Conservation (phyloP, 2,888 invertebrate genomes). For the Chesias legatella region DNA sequence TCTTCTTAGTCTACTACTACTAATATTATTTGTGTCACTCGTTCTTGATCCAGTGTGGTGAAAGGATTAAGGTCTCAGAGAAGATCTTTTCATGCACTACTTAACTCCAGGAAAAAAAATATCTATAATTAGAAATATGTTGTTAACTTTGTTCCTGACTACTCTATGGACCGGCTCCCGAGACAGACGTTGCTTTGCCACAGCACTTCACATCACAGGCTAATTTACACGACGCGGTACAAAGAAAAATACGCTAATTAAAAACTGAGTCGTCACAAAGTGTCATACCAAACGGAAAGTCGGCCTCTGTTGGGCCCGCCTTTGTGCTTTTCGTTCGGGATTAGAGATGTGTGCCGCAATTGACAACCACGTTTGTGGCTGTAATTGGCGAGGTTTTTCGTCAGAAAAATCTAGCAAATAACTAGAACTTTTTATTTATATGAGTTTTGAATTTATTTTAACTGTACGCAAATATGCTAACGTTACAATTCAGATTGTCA, state of each 20-base stretch:
- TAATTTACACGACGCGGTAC: constrained; percentile 68
- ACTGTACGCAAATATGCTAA: too few relatives aligned
- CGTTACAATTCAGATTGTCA: too few relatives aligned
- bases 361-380: constrained; percentile 13
- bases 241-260: constrained; percentile 78
- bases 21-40: too few relatives aligned
- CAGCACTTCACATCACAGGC: constrained; percentile 64
- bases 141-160: too few relatives aligned
- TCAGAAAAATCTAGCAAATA: neutral
- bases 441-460: too few relatives aligned
- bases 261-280: constrained; percentile 74
- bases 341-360: constrained; percentile 22
- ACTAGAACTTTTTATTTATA: too few relatives aligned
- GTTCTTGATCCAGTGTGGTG: too few relatives aligned
- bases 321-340: constrained; percentile 42
- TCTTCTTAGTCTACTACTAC: too few relatives aligned
- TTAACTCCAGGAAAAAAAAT: too few relatives aligned
- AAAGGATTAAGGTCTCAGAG: too few relatives aligned
- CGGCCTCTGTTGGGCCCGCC: constrained; percentile 27
- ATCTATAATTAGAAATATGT: too few relatives aligned
- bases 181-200: constrained; percentile 22
- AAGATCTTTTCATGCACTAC: too few relatives aligned
- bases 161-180: constrained; percentile 1
- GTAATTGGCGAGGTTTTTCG: constrained; percentile 9
- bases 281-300: constrained; percentile 58